Evolutionary conservation across 2,797 vertebrate species (phyloP), one percentile per base, ranked within the genome.

Genomic region (Yasuhikotakia modesta): DNA sequence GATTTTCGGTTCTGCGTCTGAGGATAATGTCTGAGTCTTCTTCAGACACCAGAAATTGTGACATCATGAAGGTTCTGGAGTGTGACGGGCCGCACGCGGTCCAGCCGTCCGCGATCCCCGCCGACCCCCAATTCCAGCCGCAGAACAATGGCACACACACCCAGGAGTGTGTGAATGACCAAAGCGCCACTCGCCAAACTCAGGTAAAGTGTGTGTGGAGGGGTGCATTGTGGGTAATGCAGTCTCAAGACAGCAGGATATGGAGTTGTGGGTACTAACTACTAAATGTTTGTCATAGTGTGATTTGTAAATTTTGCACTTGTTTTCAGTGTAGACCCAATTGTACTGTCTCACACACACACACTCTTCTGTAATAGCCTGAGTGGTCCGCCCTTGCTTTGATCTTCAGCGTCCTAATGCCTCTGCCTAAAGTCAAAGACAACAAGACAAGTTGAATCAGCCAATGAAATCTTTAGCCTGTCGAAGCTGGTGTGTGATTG

Each of bases 21-120:
- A 98, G 97, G 97, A 99, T 96, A 95, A 98, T 97, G 97, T 97
- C 97, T 94, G 95, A 96, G 93, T 94, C 92, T 86, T 92, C 84
- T 91, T 92, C 94, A 87, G 94, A 91, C 95, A 97, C 94, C 94
- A 94, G 92, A 89, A 93, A 87, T 86, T 91, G 79, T 80, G 93
- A 92, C 90, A 85, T 90, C 87, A 95, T 96, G 94, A 98, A 95
- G 92, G 93, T 94, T 90, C 92, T 95, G 79, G 89, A 94, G 84
- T 88, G 90, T 80, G 91, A 91, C 84, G 85, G 65, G 43, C 79
- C 89, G 76, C 85, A 92, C 57, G 85, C 88, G 77, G 88, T 92
- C 81, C 94, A 95, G 91, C 91, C 90, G 86, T 86, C 88, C 80
- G 93, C 92, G 90, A 89, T 91, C 72, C 93, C 94, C 87, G 92